A percentile compares a stretch with the other conserved stretches of the same genome.
These are phyloP conservation scores for Caenorhabditis sp. DNA, from an alignment of 2,888 invertebrate species.

Conservation along the genomic window DNA sequence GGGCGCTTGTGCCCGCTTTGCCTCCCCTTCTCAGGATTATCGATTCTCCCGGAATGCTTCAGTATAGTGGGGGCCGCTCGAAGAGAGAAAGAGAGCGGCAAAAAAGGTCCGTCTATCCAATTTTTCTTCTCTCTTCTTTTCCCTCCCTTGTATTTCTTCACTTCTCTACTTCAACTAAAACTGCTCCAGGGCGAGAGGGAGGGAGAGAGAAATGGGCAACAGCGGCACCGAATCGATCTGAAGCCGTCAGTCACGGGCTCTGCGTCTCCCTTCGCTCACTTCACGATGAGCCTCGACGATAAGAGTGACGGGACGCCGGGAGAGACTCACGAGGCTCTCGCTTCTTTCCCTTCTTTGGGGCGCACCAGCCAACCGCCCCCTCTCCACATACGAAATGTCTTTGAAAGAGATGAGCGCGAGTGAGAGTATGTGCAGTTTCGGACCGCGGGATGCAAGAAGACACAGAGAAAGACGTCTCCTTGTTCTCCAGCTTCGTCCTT, in stretches of 20 bases:
- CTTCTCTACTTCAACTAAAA: conserved; percentile 19
- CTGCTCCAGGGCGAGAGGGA: background rate
- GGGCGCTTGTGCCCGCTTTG: background rate
- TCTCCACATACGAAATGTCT: conserved; percentile 39
- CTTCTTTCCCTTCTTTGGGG: conserved; percentile 8
- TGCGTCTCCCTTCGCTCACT: conserved; percentile 43
- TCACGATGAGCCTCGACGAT: conserved; percentile 47
- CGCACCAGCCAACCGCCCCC: background rate
- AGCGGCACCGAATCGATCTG: conserved; percentile 46
- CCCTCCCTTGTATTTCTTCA: background rate
- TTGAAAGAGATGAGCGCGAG: conserved; percentile 32
- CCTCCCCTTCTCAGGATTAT: conserved; percentile 8
- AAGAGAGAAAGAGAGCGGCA: background rate
- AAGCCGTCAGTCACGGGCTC: conserved; percentile 38
- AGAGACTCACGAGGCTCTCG: conserved; percentile 27
- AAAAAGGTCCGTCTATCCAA: conserved; percentile 6
- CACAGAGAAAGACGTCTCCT: conserved; percentile 1
- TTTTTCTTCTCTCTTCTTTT: conserved; percentile 23
- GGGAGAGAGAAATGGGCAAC: too few relatives aligned
- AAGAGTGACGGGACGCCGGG: conserved; percentile 27
- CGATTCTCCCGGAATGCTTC: conserved; percentile 21
- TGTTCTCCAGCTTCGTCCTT: background rate
- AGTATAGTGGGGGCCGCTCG: conserved; percentile 32
- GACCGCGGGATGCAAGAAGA: background rate
- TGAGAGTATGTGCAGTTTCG: conserved; percentile 25